A percentile compares a stretch with the other conserved stretches of the same genome.
Evolutionary conservation across 2,888 invertebrate species (phyloP).

Genomic region (Vanessa cardui): DNA sequence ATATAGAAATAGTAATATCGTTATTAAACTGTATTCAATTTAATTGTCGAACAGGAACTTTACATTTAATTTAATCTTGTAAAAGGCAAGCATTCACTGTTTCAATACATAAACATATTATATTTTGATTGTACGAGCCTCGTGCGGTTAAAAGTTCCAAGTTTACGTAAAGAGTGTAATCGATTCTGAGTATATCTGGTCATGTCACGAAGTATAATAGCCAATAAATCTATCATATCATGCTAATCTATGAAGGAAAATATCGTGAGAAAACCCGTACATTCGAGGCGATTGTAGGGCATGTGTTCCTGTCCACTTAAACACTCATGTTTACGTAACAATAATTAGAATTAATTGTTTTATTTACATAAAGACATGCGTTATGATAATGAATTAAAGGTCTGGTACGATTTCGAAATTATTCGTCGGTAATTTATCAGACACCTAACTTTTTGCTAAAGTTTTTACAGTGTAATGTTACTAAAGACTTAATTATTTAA

Average conservation of each 20-base stretch:
- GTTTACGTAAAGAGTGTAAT: neutral
- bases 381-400: neutral
- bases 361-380: neutral
- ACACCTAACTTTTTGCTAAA: neutral
- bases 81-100: neutral
- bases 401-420: neutral
- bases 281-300: constrained; percentile 20
- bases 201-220: constrained; percentile 8
- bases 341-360: neutral
- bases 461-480: neutral
- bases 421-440: neutral
- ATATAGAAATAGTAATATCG: too few relatives aligned
- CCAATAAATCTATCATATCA: constrained; percentile 18
- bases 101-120: too few relatives aligned
- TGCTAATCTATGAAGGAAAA: constrained; percentile 18
- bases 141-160: neutral
- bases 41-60: too few relatives aligned
- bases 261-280: constrained; percentile 29
- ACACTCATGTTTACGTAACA: neutral
- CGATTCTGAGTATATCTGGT: constrained; percentile 1
- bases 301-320: constrained; percentile 19
- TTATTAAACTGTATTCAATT: too few relatives aligned
- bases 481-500: constrained; percentile 6
- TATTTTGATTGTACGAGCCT: neutral
- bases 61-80: too few relatives aligned